Percentiles rank a stretch among this genome's conserved stretches.
These are phyloP conservation scores for Polietes domitor DNA, from an alignment of 2,888 invertebrate species.

Conservation along the genomic window DNA sequence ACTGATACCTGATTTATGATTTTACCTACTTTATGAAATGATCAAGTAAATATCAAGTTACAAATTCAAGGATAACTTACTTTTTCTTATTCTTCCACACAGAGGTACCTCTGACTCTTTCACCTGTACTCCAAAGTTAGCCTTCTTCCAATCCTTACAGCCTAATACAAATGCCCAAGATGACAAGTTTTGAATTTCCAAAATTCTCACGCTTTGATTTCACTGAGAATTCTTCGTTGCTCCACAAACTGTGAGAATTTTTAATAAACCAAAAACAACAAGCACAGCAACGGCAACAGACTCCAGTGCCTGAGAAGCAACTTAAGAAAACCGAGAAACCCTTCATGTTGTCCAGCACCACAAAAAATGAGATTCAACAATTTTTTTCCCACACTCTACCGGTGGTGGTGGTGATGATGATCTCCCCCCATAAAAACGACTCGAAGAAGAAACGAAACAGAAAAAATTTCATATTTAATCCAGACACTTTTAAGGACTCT, in stretches of 20 bases:
- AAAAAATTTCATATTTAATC: not conserved
- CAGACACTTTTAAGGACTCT: slow-evolving; percentile 32
- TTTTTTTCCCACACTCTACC: slow-evolving; percentile 25
- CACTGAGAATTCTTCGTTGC: not conserved
- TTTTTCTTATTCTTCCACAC: too few species aligned
- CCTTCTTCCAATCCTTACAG: slow-evolving; percentile 54
- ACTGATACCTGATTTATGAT: too few species aligned
- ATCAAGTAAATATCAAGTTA: too few species aligned
- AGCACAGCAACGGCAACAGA: not conserved
- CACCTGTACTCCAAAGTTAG: too few species aligned
- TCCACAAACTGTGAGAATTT: slow-evolving; percentile 9
- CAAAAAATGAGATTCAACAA: not conserved
- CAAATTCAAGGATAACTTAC: too few species aligned
- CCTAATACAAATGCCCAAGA: slow-evolving; percentile 55
- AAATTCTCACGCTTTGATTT: slow-evolving; percentile 60
- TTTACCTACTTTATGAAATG: too few species aligned
- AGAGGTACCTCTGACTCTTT: too few species aligned
- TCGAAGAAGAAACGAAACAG: not conserved
- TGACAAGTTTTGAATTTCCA: slow-evolving; percentile 32
- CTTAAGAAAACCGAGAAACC: not conserved
- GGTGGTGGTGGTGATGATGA: not conserved
- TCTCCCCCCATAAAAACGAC: not conserved
- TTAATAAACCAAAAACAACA: not conserved
- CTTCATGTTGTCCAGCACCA: not conserved
- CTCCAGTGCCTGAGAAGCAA: too few species aligned